Evolutionary conservation across 2,113 vertebrate genomes (phyloP).

Genomic region (Chaetops frenatus): DNA sequence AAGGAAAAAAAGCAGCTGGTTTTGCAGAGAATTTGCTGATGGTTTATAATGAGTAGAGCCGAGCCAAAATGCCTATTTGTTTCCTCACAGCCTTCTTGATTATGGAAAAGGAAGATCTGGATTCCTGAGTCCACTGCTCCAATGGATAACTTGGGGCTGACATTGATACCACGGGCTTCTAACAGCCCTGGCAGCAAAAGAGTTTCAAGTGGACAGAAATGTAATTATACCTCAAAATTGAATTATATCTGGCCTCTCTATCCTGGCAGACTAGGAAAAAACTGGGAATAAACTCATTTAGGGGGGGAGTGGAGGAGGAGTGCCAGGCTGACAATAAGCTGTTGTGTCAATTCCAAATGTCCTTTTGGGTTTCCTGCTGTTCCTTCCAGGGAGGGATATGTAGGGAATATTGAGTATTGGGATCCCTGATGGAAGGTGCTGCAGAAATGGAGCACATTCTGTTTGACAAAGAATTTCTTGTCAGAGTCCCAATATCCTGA

Average conservation of each 20-base stretch:
- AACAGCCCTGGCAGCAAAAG: neutral
- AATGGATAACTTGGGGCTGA: neutral
- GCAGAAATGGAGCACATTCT: neutral
- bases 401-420: neutral
- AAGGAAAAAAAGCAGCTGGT: constrained; percentile 86
- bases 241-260: neutral
- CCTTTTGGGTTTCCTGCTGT: neutral
- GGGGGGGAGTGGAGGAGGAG: neutral
- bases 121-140: neutral
- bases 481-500: neutral
- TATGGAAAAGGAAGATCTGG: neutral
- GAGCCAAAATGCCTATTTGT: constrained; percentile 63
- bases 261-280: neutral
- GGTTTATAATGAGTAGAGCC: constrained; percentile 71
- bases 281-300: neutral
- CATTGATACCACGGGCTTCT: neutral
- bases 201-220: neutral
- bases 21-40: constrained; percentile 84
- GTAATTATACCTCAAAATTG: neutral
- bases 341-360: neutral
- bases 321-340: neutral
- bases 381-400: neutral
- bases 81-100: constrained; percentile 27
- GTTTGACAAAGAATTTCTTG: neutral
- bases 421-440: neutral